Evolutionary conservation across 2,113 vertebrate species (phyloP).

Genomic region (Labeo rohita): DNA sequence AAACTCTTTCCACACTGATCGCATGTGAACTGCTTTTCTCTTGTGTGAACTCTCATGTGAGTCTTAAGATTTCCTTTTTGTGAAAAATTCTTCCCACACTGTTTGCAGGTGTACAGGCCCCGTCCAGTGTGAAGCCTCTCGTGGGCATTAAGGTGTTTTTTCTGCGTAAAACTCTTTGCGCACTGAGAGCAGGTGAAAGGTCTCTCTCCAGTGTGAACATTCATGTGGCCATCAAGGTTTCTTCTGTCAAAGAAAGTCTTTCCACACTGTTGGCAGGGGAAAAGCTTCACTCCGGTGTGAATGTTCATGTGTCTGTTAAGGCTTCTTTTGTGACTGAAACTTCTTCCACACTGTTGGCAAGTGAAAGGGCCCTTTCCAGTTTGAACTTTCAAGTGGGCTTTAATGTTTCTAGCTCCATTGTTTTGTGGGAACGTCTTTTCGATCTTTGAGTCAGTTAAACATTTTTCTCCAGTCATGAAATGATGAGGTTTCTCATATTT

Average conservation of each 20-base stretch:
- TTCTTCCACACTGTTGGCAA: background rate
- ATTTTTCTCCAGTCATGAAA: background rate
- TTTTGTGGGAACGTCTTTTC: too few species aligned
- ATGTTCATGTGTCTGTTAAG: too few species aligned
- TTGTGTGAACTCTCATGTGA: background rate
- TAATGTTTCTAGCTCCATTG: background rate
- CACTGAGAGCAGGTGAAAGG: background rate
- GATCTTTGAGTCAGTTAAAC: background rate
- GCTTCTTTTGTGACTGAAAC: background rate
- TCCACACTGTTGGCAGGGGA: background rate
- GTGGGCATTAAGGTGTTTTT: background rate
- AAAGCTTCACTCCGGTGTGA: too few species aligned
- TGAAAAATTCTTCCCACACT: background rate
- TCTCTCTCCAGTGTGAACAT: background rate
- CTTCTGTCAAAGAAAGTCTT: background rate
- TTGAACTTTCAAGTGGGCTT: background rate
- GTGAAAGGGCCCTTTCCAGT: background rate
- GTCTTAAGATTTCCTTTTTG: background rate
- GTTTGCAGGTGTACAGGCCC: background rate
- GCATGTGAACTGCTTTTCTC: background rate
- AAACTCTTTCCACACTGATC: background rate
- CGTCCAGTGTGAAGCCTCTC: background rate
- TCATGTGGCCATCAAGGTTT: background rate
- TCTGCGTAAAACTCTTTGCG: background rate
- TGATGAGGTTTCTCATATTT: background rate